Percentiles rank a stretch among this genome's conserved stretches.
phyloP scores from a whole-genome alignment of 2,888 invertebrate genomes.

The Volucella inflata region DNA sequence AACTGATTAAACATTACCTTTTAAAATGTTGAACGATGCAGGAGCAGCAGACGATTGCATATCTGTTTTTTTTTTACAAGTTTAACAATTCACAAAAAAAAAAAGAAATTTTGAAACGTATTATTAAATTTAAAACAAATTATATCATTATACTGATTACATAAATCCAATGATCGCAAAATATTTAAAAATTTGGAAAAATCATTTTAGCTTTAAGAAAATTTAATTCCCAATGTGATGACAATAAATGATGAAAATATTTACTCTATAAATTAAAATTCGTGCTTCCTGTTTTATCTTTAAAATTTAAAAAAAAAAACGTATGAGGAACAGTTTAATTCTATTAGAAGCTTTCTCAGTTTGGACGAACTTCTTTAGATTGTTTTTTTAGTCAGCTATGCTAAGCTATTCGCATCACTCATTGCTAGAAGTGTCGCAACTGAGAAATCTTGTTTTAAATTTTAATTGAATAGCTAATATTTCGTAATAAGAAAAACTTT shows the following conservation, averaged over 20 bases:
- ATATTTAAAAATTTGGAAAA: constrained; percentile 40
- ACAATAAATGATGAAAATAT: constrained; percentile 16
- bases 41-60: constrained; percentile 91
- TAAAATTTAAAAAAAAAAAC: neutral
- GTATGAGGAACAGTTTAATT: no score
- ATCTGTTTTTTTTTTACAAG: constrained; percentile 76
- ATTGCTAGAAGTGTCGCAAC: no score
- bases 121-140: constrained; percentile 63
- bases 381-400: no score
- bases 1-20: constrained; percentile 86
- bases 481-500: no score
- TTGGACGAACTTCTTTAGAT: no score
- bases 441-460: no score
- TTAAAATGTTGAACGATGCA: constrained; percentile 94
- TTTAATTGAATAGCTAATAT: no score
- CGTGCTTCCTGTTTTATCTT: neutral
- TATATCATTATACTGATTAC: constrained; percentile 52
- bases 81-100: constrained; percentile 64
- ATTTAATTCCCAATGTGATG: constrained; percentile 43
- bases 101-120: constrained; percentile 71
- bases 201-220: constrained; percentile 33
- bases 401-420: no score
- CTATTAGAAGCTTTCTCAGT: no score
- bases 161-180: constrained; percentile 57
- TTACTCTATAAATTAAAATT: neutral